Conservation (phyloP, 2,797 vertebrate species). For the Scyliorhinus canicula region DNA sequence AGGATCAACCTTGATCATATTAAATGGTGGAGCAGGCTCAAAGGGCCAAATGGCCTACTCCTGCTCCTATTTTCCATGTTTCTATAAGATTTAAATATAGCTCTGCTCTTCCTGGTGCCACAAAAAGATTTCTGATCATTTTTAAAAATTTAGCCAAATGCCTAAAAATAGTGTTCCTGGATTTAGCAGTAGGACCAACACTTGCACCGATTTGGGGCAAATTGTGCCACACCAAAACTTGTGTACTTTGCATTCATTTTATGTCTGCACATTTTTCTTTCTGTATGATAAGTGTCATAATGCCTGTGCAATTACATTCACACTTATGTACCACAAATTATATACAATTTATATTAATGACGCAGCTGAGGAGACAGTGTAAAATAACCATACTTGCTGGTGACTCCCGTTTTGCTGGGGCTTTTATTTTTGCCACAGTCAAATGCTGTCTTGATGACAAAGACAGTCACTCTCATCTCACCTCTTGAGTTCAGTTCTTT, state of each 20-base stretch:
- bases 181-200: background rate
- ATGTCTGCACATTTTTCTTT: background rate
- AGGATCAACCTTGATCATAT: no score
- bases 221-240: background rate
- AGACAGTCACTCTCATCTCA: no score
- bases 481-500: no score
- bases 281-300: background rate
- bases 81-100: background rate
- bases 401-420: no score
- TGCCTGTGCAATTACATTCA: background rate
- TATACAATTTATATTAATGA: no score
- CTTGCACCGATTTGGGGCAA: background rate
- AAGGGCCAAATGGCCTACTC: no score
- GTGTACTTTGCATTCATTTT: background rate
- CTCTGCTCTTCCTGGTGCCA: background rate
- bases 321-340: background rate
- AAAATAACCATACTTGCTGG: no score
- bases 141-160: background rate
- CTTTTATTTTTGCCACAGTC: no score
- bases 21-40: no score
- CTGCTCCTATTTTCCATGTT: no score
- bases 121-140: background rate
- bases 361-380: no score
- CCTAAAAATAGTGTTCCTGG: background rate
- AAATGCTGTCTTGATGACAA: no score